phyloP scores from a whole-genome alignment of 2,113 vertebrate species.

The Scophthalmus maximus region DNA sequence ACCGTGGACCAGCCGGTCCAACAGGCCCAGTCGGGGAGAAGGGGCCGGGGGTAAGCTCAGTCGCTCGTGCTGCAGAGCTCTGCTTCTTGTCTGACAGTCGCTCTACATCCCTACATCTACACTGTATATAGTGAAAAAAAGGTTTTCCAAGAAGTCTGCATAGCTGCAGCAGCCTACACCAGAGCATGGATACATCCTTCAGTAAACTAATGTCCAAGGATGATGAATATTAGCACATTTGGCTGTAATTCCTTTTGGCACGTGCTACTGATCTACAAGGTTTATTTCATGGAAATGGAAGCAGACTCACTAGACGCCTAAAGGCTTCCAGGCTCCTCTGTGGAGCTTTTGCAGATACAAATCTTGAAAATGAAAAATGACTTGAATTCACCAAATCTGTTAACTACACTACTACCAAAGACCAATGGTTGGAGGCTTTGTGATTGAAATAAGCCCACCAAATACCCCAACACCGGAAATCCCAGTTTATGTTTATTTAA shows the following conservation, averaged over 20 bases:
- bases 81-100: slow-evolving; percentile 12
- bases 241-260: slow-evolving; percentile 33
- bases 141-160: slow-evolving; percentile 1
- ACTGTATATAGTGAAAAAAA: not conserved
- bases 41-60: slow-evolving; percentile 84
- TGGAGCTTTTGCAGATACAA: slow-evolving; percentile 9
- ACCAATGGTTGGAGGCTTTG: no score
- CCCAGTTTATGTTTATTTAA: not conserved
- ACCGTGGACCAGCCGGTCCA: slow-evolving; percentile 91
- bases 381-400: not conserved
- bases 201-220: slow-evolving; percentile 25
- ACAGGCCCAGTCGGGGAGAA: slow-evolving; percentile 92
- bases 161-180: not conserved
- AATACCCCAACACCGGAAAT: not conserved
- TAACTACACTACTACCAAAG: no score
- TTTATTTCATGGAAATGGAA: slow-evolving; percentile 28
- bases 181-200: not conserved
- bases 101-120: not conserved
- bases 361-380: slow-evolving; percentile 9
- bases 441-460: no score
- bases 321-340: slow-evolving; percentile 28
- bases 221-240: slow-evolving; percentile 22
- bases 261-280: not conserved
- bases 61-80: slow-evolving; percentile 7
- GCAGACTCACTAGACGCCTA: not conserved